Conservation (phyloP, 1,140 invertebrate genomes). For the Dendrolimus punctatus region DNA sequence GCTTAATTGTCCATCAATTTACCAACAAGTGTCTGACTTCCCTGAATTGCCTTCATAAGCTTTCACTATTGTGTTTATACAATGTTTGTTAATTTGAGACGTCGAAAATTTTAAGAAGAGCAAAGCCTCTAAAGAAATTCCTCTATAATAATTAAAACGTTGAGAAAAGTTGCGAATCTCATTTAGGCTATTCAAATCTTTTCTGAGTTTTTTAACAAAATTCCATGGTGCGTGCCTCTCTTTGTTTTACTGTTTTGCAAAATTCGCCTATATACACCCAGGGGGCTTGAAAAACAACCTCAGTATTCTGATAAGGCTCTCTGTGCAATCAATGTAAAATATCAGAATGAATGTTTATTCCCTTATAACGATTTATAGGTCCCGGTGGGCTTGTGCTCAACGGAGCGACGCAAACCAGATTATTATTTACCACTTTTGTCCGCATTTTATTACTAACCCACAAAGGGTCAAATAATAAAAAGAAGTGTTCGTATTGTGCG, state of each 20-base stretch:
- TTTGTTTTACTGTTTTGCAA: too few species aligned
- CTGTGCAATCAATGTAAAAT: constrained; percentile 20
- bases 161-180: too few species aligned
- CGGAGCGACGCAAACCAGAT: constrained; percentile 23
- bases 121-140: not conserved
- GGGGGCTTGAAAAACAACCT: constrained; percentile 4
- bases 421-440: constrained; percentile 27
- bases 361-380: constrained; percentile 21
- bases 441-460: constrained; percentile 27
- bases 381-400: constrained; percentile 16
- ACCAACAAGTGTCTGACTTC: constrained; percentile 1
- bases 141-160: too few species aligned
- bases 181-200: too few species aligned
- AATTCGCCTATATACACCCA: too few species aligned
- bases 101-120: constrained; percentile 2
- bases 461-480: constrained; percentile 31
- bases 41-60: too few species aligned
- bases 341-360: constrained; percentile 15
- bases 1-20: constrained; percentile 14
- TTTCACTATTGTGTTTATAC: too few species aligned
- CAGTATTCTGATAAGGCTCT: constrained; percentile 12
- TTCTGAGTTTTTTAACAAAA: too few species aligned
- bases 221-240: too few species aligned
- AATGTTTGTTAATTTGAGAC: not conserved
- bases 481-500: constrained; percentile 23